Conservation (phyloP, 1,140 invertebrate species). For the Bombus waltoni region DNA sequence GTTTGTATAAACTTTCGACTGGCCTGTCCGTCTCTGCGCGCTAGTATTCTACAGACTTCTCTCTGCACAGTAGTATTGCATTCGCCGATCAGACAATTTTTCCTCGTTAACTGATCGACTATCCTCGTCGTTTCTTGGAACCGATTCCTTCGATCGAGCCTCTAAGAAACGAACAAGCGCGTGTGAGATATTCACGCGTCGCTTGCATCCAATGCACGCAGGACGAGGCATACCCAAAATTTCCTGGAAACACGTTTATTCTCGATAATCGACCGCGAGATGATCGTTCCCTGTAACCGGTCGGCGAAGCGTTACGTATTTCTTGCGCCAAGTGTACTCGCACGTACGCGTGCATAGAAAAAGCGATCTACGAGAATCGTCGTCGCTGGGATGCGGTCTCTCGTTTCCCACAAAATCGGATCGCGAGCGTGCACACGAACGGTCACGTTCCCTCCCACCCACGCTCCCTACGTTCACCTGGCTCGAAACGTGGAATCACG, state of each 20-base stretch:
- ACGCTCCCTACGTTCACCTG: conserved; percentile 1
- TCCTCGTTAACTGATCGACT: not conserved
- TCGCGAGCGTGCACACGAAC: not conserved
- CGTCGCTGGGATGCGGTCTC: not conserved
- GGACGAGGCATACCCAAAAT: not conserved
- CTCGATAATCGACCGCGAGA: no score
- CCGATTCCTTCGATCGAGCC: not conserved
- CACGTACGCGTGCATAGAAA: not conserved
- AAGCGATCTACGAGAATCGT: not conserved
- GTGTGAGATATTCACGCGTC: no score
- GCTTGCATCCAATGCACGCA: no score
- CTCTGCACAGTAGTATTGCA: not conserved
- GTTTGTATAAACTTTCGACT: not conserved
- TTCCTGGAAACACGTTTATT: not conserved
- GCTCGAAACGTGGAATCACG: conserved; percentile 33
- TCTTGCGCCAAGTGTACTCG: not conserved
- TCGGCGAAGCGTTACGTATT: not conserved
- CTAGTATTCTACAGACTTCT: no score
- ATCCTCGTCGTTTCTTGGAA: no score
- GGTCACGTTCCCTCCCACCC: not conserved
- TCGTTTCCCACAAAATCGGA: conserved; percentile 52
- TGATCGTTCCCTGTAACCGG: no score
- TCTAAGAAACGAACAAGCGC: not conserved
- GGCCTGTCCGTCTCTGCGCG: no score
- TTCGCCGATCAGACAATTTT: not conserved